Evolutionary conservation across 2,888 invertebrate species (phyloP).

Genomic region (Altica lythri): DNA sequence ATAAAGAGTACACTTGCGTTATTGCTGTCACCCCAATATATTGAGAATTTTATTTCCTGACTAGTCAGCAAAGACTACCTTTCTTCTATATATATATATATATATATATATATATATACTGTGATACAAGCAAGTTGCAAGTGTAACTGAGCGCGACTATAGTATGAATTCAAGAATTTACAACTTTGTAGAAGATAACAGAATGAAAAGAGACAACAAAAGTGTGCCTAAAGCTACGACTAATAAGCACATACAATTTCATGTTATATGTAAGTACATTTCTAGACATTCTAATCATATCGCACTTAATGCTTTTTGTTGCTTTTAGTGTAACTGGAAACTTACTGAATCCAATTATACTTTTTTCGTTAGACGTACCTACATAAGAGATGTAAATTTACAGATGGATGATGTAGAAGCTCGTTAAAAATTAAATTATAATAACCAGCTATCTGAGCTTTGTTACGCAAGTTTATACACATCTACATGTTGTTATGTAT

Average conservation of each 20-base stretch:
- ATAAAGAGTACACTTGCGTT: no score
- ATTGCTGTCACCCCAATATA: no score
- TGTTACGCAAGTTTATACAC: no score
- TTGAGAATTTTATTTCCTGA: no score
- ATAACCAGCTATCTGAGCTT: no score
- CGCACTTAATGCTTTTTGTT: slow-evolving; percentile 18
- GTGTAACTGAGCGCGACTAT: slow-evolving; percentile 39
- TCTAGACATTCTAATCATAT: slow-evolving; percentile 29
- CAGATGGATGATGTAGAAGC: no score
- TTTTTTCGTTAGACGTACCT: neutral
- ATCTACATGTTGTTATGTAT: no score
- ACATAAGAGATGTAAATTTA: no score
- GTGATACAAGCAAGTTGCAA: slow-evolving; percentile 33
- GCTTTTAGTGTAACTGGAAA: neutral
- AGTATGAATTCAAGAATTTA: slow-evolving; percentile 41
- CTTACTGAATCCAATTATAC: neutral
- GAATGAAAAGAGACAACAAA: slow-evolving; percentile 42
- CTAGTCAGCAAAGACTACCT: no score
- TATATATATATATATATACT: slow-evolving; percentile 11
- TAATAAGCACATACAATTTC: slow-evolving; percentile 39
- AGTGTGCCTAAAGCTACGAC: slow-evolving; percentile 37
- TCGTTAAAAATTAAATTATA: no score
- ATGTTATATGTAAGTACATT: slow-evolving; percentile 38
- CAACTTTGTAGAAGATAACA: slow-evolving; percentile 41
- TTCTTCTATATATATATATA: no score